phyloP scores from a whole-genome alignment of 1,140 invertebrate genomes.

The Ericerus pela region DNA sequence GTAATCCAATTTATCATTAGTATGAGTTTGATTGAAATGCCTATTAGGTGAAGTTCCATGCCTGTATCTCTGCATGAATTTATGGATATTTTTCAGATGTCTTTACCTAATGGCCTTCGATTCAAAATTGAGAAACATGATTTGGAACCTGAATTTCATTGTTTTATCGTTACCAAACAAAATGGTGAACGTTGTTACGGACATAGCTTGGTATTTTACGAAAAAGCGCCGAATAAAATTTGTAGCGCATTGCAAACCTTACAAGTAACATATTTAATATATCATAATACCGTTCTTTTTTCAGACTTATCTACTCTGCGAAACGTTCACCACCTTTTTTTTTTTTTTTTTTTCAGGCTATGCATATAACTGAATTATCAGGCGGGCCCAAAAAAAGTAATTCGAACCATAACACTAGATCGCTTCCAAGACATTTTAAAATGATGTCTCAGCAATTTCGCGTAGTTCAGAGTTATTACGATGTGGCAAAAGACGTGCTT shows the following conservation, averaged over 20 bases:
- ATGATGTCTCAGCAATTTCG: conserved; percentile 49
- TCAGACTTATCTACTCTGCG: too few species aligned
- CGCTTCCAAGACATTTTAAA: conserved; percentile 75
- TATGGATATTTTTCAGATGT: conserved; percentile 68
- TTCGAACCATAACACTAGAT: conserved; percentile 45
- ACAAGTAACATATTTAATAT: conserved; percentile 40
- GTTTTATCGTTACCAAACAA: conserved; percentile 91
- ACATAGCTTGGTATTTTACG: conserved; percentile 86
- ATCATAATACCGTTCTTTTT: neutral
- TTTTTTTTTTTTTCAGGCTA: conserved; percentile 52
- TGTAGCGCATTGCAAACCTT: conserved; percentile 88
- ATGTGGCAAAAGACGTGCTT: conserved; percentile 80
- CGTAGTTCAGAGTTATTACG: conserved; percentile 71
- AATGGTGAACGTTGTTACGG: conserved; percentile 89
- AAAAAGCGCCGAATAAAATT: conserved; percentile 86
- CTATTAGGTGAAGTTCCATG: too few species aligned
- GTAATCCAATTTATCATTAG: too few species aligned
- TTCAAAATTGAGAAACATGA: conserved; percentile 89
- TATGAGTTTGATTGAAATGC: too few species aligned
- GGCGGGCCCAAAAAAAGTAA: conserved; percentile 38
- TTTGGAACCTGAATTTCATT: conserved; percentile 80
- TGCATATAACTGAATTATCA: conserved; percentile 80
- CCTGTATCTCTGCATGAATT: too few species aligned
- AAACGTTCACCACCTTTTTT: neutral
- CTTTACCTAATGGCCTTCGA: conserved; percentile 78